Evolutionary conservation across 2,113 vertebrate species (phyloP).

Genomic region (Zeus faber): DNA sequence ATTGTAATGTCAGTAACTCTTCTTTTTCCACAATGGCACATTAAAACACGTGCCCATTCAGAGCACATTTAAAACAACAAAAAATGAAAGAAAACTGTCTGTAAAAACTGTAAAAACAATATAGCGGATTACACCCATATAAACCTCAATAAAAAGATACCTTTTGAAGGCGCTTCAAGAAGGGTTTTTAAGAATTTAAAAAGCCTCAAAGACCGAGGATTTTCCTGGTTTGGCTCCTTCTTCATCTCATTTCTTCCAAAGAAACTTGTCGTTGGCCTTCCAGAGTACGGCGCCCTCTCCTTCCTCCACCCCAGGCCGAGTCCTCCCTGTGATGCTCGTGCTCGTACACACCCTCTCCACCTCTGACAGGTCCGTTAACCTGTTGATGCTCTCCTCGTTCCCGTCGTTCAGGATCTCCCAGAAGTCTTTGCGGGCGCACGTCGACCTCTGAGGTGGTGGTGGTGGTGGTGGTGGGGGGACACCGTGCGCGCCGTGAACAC

Average conservation of each 20-base stretch:
- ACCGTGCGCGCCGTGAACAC: neutral
- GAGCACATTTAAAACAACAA: too few species aligned
- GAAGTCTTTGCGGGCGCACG: conserved; percentile 83
- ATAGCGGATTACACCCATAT: too few species aligned
- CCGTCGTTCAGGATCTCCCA: conserved; percentile 94
- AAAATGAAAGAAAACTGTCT: too few species aligned
- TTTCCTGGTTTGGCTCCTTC: neutral
- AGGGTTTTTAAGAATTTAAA: too few species aligned
- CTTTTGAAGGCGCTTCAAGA: too few species aligned
- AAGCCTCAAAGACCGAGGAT: too few species aligned
- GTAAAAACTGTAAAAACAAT: too few species aligned
- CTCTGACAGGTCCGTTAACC: conserved; percentile 82
- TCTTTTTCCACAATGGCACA: too few species aligned
- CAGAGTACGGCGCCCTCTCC: conserved; percentile 75
- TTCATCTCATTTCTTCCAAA: conserved; percentile 83
- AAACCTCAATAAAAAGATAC: too few species aligned
- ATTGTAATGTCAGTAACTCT: too few species aligned
- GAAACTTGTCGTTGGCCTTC: conserved; percentile 91
- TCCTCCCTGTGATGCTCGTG: conserved; percentile 41
- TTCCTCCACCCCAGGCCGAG: conserved; percentile 38
- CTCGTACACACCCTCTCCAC: conserved; percentile 84
- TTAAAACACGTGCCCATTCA: too few species aligned
- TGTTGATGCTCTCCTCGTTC: conserved; percentile 84
- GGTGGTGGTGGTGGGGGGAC: conserved; percentile 7
- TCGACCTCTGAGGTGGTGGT: conserved; percentile 56